Evolutionary conservation across 35 echinoderm and acorn worm genomes (phyloP).

Genomic region (Chiridota heheva): DNA sequence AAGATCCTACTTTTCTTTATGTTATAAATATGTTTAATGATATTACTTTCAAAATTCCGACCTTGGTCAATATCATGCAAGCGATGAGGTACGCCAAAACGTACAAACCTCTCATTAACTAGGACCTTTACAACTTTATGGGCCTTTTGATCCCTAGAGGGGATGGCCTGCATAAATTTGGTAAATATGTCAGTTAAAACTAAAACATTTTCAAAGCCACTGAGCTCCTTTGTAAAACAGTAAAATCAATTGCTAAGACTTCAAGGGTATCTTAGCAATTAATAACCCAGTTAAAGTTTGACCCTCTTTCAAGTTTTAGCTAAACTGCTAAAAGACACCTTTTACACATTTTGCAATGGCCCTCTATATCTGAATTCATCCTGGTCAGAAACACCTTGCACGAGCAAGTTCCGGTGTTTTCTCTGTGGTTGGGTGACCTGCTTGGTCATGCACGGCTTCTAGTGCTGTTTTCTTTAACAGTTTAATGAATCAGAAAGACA

Average conservation of each 20-base stretch:
- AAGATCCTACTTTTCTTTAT: too few species aligned
- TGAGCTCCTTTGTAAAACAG: constrained; percentile 11
- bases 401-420: constrained; percentile 33
- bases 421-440: constrained; percentile 59
- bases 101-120: constrained; percentile 30
- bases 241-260: constrained; percentile 44
- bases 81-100: constrained; percentile 16
- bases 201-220: constrained; percentile 25
- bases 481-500: constrained; percentile 31
- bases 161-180: constrained; percentile 49
- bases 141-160: constrained; percentile 43
- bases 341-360: constrained; percentile 13
- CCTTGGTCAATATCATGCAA: constrained; percentile 44
- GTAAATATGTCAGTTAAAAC: constrained; percentile 43
- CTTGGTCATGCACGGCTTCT: constrained; percentile 24
- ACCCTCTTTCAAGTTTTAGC: constrained; percentile 25
- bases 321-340: constrained; percentile 12
- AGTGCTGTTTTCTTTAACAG: constrained; percentile 15
- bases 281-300: constrained; percentile 1
- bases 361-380: constrained; percentile 9
- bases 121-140: background rate
- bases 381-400: constrained; percentile 31
- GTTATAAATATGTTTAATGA: constrained; percentile 27
- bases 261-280: constrained; percentile 26
- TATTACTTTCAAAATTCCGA: constrained; percentile 23